These are phyloP conservation scores for Ferdinandea cuprea DNA, from an alignment of 2,888 invertebrate genomes.

Conservation along the genomic window DNA sequence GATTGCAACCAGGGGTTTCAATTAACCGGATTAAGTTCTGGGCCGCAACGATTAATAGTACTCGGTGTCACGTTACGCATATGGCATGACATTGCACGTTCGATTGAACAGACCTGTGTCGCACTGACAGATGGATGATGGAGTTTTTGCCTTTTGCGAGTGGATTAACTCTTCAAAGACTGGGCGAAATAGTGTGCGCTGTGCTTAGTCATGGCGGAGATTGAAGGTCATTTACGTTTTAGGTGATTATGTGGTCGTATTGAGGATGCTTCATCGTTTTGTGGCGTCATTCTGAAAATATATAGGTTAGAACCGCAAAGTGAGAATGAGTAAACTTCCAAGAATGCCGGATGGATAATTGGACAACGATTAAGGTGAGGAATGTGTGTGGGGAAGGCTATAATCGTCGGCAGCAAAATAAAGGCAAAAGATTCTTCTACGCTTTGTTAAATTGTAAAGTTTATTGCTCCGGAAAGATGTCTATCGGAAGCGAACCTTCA, in stretches of 20 bases:
- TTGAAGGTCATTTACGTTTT: slow-evolving; percentile 21
- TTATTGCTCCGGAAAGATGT: too few relatives aligned
- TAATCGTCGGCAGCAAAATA: too few relatives aligned
- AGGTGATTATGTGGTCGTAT: slow-evolving; percentile 15
- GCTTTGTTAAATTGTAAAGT: too few relatives aligned
- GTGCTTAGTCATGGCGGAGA: slow-evolving; percentile 25
- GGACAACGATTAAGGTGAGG: background rate
- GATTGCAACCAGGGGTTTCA: slow-evolving; percentile 57
- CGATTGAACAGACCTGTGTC: slow-evolving; percentile 22
- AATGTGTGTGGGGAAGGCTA: background rate
- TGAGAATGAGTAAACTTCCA: slow-evolving; percentile 2
- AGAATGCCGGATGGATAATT: background rate
- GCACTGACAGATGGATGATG: slow-evolving; percentile 37
- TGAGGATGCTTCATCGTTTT: slow-evolving; percentile 7
- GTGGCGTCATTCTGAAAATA: slow-evolving; percentile 12
- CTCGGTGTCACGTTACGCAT: slow-evolving; percentile 13
- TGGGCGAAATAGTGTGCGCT: background rate
- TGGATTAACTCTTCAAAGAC: slow-evolving; percentile 26
- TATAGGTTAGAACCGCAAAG: background rate
- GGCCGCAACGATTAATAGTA: slow-evolving; percentile 49
- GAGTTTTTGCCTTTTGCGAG: slow-evolving; percentile 3
- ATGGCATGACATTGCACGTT: slow-evolving; percentile 42
- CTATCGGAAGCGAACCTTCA: too few relatives aligned
- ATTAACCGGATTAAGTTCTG: slow-evolving; percentile 69
- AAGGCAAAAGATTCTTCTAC: too few relatives aligned